phyloP scores from a whole-genome alignment of 2,888 invertebrate genomes.

The Taenaris catops region DNA sequence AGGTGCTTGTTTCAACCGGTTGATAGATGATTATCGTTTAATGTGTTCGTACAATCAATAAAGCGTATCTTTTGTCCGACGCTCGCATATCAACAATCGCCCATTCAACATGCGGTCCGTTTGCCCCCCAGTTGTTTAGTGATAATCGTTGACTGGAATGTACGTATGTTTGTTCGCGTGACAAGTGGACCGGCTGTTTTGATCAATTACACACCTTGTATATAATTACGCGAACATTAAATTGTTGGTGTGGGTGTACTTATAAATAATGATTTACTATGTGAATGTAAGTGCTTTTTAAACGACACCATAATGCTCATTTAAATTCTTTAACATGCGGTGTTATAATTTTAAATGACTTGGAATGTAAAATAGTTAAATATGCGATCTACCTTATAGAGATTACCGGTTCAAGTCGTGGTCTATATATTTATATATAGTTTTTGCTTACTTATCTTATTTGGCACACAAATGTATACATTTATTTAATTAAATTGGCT shows the following conservation, averaged over 20 bases:
- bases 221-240: slow-evolving; percentile 23
- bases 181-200: slow-evolving; percentile 27
- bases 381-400: too few relatives aligned
- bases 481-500: too few relatives aligned
- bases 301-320: too few relatives aligned
- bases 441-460: background rate
- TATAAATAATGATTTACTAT: slow-evolving; percentile 3
- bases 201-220: slow-evolving; percentile 21
- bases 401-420: too few relatives aligned
- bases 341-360: too few relatives aligned
- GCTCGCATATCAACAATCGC: slow-evolving; percentile 49
- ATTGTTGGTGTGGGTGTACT: slow-evolving; percentile 9
- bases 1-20: slow-evolving; percentile 12
- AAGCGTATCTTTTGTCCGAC: slow-evolving; percentile 44
- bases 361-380: too few relatives aligned
- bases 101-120: slow-evolving; percentile 38
- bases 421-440: background rate
- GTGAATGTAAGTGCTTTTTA: background rate
- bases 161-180: slow-evolving; percentile 22
- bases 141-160: slow-evolving; percentile 31
- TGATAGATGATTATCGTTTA: slow-evolving; percentile 27
- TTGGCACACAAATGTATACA: too few relatives aligned
- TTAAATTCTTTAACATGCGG: too few relatives aligned
- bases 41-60: slow-evolving; percentile 36
- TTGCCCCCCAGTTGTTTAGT: slow-evolving; percentile 36